Percentiles rank a stretch among this genome's conserved stretches.
These are phyloP conservation scores for Schizaphis graminum DNA, from an alignment of 2,888 invertebrate species.

Conservation along the genomic window DNA sequence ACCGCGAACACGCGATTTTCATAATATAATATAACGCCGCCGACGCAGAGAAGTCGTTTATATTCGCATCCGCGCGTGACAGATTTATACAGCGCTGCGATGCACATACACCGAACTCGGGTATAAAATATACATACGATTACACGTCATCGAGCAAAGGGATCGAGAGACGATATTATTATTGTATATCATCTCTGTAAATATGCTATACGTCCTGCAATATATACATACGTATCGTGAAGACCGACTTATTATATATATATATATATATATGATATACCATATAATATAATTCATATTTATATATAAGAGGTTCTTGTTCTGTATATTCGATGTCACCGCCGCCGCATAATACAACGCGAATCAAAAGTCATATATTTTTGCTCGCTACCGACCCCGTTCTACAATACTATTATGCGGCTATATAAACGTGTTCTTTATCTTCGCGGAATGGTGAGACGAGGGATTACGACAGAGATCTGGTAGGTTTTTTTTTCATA, in stretches of 20 bases:
- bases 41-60: neutral
- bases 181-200: neutral
- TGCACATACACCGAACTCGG: neutral
- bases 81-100: neutral
- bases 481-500: neutral
- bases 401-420: neutral
- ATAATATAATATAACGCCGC: neutral
- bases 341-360: neutral
- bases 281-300: slow-evolving; percentile 3
- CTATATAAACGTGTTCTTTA: neutral
- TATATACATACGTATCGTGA: neutral
- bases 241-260: neutral
- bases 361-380: neutral
- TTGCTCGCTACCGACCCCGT: neutral
- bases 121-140: neutral
- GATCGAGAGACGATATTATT: neutral
- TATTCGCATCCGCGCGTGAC: neutral
- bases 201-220: neutral
- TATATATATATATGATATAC: neutral
- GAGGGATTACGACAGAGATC: neutral
- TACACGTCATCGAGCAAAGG: neutral
- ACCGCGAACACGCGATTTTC: neutral
- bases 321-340: neutral
- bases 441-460: too few relatives aligned
- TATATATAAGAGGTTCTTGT: neutral